Percentiles rank a stretch among this genome's conserved stretches.
phyloP scores from a whole-genome alignment of 2,113 vertebrate species.

The Syngnathus floridae region DNA sequence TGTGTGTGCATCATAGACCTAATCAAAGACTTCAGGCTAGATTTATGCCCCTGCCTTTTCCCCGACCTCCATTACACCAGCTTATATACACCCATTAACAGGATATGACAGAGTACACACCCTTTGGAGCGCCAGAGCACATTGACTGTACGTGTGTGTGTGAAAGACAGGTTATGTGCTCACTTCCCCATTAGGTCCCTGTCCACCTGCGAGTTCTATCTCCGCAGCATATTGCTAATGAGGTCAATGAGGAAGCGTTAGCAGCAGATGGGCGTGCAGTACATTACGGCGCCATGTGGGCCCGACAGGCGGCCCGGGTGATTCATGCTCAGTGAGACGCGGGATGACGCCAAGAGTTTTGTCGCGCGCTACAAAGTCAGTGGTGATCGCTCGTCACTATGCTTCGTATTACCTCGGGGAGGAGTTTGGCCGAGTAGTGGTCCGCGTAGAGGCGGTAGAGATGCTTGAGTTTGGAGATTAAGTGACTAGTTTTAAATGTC shows the following conservation, averaged over 20 bases:
- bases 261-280: constrained; percentile 58
- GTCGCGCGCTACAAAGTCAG: constrained; percentile 49
- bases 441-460: constrained; percentile 25
- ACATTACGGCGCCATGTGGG: constrained; percentile 50
- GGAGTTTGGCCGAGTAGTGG: constrained; percentile 48
- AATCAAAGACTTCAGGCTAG: constrained; percentile 68
- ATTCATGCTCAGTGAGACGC: constrained; percentile 59
- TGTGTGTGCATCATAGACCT: constrained; percentile 56
- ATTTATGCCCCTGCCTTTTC: constrained; percentile 72
- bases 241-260: constrained; percentile 65
- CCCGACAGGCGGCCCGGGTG: constrained; percentile 37
- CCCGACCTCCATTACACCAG: constrained; percentile 71
- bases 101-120: constrained; percentile 72
- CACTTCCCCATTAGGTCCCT: constrained; percentile 60
- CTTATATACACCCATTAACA: constrained; percentile 74
- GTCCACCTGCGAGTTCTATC: constrained; percentile 56
- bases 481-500: constrained; percentile 54
- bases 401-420: constrained; percentile 52
- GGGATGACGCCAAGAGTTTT: constrained; percentile 56
- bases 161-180: constrained; percentile 39
- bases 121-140: constrained; percentile 55
- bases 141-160: constrained; percentile 19
- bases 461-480: constrained; percentile 44
- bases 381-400: constrained; percentile 52
- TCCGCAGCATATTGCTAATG: constrained; percentile 55